Evolutionary conservation across 2,113 vertebrate genomes (phyloP).

Genomic region (Neodontobutis hainanensis): DNA sequence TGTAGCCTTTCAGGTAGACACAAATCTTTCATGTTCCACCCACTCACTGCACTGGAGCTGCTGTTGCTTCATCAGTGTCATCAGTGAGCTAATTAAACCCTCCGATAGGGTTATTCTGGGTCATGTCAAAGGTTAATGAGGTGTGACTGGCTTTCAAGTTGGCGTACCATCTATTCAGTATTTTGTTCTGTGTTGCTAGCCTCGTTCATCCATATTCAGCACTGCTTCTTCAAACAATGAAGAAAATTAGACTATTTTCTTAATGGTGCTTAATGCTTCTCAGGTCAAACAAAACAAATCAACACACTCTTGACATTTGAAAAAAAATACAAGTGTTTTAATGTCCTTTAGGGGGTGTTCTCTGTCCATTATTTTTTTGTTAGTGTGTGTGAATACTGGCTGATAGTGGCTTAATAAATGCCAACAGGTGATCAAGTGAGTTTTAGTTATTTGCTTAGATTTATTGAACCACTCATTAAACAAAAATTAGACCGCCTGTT

Average conservation of each 20-base stretch:
- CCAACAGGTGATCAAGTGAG: background rate
- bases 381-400: background rate
- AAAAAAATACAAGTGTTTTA: background rate
- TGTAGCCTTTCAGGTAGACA: background rate
- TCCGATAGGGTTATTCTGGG: background rate
- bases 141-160: background rate
- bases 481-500: background rate
- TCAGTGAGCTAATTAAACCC: constrained; percentile 4
- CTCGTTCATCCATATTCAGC: background rate
- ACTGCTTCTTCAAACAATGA: background rate
- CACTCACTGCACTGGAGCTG: background rate
- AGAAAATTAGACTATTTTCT: background rate
- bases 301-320: background rate
- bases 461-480: background rate
- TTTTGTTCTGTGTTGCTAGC: background rate
- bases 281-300: background rate
- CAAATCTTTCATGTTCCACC: background rate
- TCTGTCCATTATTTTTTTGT: too few species aligned
- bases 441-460: background rate
- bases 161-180: background rate
- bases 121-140: constrained; percentile 30
- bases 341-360: too few species aligned
- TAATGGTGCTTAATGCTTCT: too few species aligned
- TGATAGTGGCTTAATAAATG: background rate
- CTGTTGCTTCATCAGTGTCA: constrained; percentile 4